Evolutionary conservation across 2,113 vertebrate species (phyloP).

Genomic region (Manacus vitellinus): DNA sequence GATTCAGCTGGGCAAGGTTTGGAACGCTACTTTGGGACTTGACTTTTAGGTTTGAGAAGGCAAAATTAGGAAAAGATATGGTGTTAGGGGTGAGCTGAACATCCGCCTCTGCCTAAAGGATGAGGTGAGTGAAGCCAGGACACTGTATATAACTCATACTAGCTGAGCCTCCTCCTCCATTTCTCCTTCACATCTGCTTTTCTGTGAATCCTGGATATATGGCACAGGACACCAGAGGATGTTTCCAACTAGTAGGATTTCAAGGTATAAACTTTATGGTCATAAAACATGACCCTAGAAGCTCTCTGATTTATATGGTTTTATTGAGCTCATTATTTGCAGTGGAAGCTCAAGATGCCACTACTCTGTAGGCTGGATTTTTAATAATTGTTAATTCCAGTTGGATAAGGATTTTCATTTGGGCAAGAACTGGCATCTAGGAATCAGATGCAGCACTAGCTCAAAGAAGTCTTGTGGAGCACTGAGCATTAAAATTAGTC

Average conservation of each 20-base stretch:
- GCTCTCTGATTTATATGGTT: background rate
- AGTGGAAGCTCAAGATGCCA: background rate
- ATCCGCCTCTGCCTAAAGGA: background rate
- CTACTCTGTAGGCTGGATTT: background rate
- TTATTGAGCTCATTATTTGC: background rate
- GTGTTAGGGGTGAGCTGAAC: background rate
- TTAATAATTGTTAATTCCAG: background rate
- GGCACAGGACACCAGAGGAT: background rate
- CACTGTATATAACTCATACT: background rate
- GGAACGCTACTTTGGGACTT: background rate
- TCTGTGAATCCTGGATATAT: background rate
- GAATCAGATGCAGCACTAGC: background rate
- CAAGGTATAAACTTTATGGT: background rate
- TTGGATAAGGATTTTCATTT: background rate
- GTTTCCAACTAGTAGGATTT: background rate
- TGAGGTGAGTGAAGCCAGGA: background rate
- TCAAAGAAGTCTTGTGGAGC: background rate
- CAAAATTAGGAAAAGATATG: background rate
- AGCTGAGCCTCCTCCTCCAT: fast-evolving
- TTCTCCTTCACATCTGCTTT: background rate
- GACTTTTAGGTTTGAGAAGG: background rate
- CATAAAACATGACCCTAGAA: background rate
- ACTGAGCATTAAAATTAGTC: background rate
- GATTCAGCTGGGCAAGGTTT: background rate
- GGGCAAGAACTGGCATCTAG: background rate